Evolutionary conservation across 1,140 invertebrate species (phyloP).

Genomic region (Drosophila paulistorum): DNA sequence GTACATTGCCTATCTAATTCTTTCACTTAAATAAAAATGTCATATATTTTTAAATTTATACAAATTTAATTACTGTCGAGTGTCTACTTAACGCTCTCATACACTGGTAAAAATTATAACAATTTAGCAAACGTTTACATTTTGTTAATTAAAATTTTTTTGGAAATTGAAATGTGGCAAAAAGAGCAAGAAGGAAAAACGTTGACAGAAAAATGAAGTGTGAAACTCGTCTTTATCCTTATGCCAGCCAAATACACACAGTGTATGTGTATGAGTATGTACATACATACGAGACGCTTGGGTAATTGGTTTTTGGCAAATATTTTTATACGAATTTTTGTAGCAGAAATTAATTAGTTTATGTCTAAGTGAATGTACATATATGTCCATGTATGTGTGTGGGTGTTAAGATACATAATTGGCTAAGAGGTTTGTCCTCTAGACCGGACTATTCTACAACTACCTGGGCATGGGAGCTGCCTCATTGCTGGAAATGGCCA

Average conservation of each 20-base stretch:
- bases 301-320: conserved; percentile 65
- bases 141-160: conserved; percentile 63
- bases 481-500: conserved; percentile 70
- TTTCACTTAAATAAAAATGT: background rate
- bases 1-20: too few relatives aligned
- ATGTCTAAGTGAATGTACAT: conserved; percentile 34
- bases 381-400: conserved; percentile 25
- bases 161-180: conserved; percentile 20
- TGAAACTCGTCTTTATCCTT: conserved; percentile 36
- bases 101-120: conserved; percentile 33
- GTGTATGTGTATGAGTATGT: background rate
- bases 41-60: conserved; percentile 7
- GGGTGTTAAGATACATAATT: conserved; percentile 13
- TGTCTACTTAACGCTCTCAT: conserved; percentile 16
- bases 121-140: conserved; percentile 63
- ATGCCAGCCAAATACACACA: background rate
- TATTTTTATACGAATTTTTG: conserved; percentile 57
- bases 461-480: conserved; percentile 82
- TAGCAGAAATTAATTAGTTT: conserved; percentile 62
- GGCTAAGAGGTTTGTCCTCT: conserved; percentile 8
- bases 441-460: conserved; percentile 61
- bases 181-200: conserved; percentile 28
- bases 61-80: conserved; percentile 31
- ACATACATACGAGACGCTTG: background rate
- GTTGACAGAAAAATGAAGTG: conserved; percentile 42